Percentiles rank a stretch among this genome's conserved stretches.
These are phyloP conservation scores for Pseudobourletiella spinata DNA, from an alignment of 1,140 invertebrate species.

Conservation along the genomic window DNA sequence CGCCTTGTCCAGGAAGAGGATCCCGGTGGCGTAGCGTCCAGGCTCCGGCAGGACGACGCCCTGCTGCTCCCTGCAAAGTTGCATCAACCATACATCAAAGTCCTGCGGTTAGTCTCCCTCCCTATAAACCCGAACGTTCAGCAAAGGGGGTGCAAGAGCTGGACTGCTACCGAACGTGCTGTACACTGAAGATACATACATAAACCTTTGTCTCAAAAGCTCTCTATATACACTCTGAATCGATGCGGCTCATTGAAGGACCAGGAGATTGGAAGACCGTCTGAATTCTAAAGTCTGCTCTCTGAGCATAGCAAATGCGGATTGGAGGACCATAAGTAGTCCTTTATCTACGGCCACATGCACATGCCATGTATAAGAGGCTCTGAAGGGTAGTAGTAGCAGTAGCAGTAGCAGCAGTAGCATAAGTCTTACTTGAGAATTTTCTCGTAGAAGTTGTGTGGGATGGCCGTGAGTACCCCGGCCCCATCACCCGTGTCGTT, in stretches of 20 bases:
- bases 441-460: constrained; percentile 81
- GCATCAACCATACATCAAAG: constrained; percentile 5
- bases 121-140: background rate
- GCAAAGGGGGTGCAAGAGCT: background rate
- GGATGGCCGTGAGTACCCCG: constrained; percentile 90
- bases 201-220: background rate
- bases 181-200: no score
- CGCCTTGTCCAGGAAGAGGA: constrained; percentile 81
- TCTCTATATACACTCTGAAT: background rate
- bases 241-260: no score
- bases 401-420: no score
- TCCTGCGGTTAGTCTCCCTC: background rate
- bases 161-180: background rate
- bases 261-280: no score
- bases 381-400: no score
- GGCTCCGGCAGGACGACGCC: constrained; percentile 71
- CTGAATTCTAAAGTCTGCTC: no score
- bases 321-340: no score
- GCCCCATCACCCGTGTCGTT: constrained; percentile 98
- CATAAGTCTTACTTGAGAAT: constrained; percentile 52
- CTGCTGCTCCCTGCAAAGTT: constrained; percentile 55
- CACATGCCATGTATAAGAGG: no score
- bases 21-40: constrained; percentile 90
- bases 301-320: no score
- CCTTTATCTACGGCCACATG: no score